Percentiles rank a stretch among this genome's conserved stretches.
phyloP scores from a whole-genome alignment of 2,888 invertebrate species.

The Drosophila lacicola region DNA sequence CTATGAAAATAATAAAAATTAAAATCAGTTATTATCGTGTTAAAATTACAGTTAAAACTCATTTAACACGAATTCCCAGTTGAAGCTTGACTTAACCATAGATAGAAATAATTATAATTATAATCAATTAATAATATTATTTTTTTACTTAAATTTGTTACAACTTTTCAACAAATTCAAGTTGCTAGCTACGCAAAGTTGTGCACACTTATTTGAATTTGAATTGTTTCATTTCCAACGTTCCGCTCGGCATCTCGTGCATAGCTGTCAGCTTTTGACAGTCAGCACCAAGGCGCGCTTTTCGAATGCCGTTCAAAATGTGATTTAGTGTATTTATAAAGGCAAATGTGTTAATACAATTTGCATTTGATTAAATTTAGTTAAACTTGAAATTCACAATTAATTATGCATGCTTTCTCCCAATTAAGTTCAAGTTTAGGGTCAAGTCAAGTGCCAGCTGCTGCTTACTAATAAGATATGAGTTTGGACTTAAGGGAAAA shows the following conservation, averaged over 20 bases:
- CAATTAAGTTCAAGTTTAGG: constrained; percentile 72
- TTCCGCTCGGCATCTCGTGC: background rate
- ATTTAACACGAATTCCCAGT: too few relatives aligned
- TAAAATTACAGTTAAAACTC: too few relatives aligned
- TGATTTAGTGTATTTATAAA: background rate
- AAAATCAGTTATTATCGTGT: too few relatives aligned
- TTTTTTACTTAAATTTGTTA: too few relatives aligned
- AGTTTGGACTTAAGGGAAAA: constrained; percentile 13
- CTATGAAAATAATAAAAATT: too few relatives aligned
- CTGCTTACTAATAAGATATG: constrained; percentile 63
- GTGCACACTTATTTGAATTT: background rate
- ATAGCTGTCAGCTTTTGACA: constrained; percentile 4
- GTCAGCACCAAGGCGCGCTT: constrained; percentile 48
- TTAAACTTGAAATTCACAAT: constrained; percentile 16
- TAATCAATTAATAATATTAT: too few relatives aligned
- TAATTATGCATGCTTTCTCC: constrained; percentile 39
- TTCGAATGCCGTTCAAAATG: constrained; percentile 1
- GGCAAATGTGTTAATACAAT: constrained; percentile 12
- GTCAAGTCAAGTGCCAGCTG: constrained; percentile 41
- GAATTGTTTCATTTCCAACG: constrained; percentile 37
- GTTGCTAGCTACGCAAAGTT: background rate
- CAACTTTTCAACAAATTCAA: too few relatives aligned
- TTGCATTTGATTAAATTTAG: constrained; percentile 4
- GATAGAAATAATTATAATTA: too few relatives aligned
- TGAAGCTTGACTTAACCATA: too few relatives aligned